Evolutionary conservation across 64 coral and sea anemone species (phyloP), one percentile per base, ranked within the genome.

Genomic region (Trachythela sp.): DNA sequence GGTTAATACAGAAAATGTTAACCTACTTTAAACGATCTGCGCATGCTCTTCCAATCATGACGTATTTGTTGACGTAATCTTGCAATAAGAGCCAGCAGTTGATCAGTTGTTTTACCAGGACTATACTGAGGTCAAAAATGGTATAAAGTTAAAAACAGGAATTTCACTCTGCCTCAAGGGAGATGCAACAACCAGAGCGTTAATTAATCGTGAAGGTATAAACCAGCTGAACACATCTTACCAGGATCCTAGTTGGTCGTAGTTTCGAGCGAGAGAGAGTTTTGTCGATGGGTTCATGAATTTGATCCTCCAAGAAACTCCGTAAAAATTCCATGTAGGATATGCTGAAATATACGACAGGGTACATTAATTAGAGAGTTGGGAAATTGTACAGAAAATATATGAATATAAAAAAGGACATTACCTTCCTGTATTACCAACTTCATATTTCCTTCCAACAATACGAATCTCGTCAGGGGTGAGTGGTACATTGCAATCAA

Each of bases 271-370:
- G 75, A 35, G 13, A 34, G 10, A 80, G 75, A 39, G 37, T 37
- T 22, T 80, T 80, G 13, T 80, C 75, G 18, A 37, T 36, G 8
- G 75, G 33, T 80, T 80, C 33, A 29, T 38, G 27, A 20, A 35
- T 8, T 37, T 39, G 75, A 80, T 39, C 75, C 20, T 80, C 33
- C 20, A 39, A 17, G 75, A 80, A 80, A 80, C 75, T 35, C 35
- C 75, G 75, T 15, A 80, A 39, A 30, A 80, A 80, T 80, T 38
- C 75, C 75, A 80, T 80, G 32, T 80, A 80, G 8, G 75, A 80
- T 37, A 80, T 80, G 30, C 75, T 80, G 20, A 18, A 37, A 37
- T 80, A 80, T 3, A 80, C 0, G 27, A 80, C 20, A 36, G 2
- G 15, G 34, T 29, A 38, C 20, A 22, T 80, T 17, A 29, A 80